Percentiles rank a stretch among this genome's conserved stretches.
Evolutionary conservation across 2,113 vertebrate species (phyloP).

Genomic region (Calonectris borealis): DNA sequence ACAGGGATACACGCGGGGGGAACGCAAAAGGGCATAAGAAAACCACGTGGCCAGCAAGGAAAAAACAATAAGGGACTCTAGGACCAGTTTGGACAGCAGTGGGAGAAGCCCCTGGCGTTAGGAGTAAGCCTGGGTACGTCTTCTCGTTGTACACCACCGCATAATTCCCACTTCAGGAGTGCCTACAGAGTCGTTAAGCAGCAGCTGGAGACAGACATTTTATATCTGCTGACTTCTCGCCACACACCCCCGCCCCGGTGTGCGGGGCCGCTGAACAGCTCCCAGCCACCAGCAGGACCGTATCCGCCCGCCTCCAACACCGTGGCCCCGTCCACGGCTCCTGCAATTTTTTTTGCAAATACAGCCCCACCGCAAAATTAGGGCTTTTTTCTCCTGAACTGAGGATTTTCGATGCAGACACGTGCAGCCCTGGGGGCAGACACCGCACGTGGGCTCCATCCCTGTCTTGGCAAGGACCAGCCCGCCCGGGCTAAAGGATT

Average conservation of each 20-base stretch:
- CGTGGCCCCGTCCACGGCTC: fast-evolving
- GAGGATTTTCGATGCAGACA: not conserved
- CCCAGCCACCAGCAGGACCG: not conserved
- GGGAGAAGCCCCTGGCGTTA: not conserved
- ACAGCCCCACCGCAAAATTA: not conserved
- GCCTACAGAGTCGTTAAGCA: not conserved
- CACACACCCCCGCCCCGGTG: not conserved
- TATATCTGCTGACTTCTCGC: not conserved
- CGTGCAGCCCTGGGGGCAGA: not conserved
- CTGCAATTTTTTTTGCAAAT: not conserved
- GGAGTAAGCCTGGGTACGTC: not conserved
- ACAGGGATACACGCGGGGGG: fast-evolving
- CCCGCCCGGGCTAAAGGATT: not conserved
- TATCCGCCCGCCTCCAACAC: not conserved
- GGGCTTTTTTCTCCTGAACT: not conserved
- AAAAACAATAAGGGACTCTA: not conserved
- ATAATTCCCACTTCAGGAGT: not conserved
- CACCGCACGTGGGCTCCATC: not conserved
- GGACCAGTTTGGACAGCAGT: fast-evolving
- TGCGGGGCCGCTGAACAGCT: not conserved
- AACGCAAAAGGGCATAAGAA: fast-evolving
- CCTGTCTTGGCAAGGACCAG: not conserved
- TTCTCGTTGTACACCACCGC: fast-evolving
- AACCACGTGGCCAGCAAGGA: not conserved
- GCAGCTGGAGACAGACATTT: not conserved